Base-by-base conservation (phyloP, 1,140 invertebrate genomes). In the Babylonia areolata region DNA sequence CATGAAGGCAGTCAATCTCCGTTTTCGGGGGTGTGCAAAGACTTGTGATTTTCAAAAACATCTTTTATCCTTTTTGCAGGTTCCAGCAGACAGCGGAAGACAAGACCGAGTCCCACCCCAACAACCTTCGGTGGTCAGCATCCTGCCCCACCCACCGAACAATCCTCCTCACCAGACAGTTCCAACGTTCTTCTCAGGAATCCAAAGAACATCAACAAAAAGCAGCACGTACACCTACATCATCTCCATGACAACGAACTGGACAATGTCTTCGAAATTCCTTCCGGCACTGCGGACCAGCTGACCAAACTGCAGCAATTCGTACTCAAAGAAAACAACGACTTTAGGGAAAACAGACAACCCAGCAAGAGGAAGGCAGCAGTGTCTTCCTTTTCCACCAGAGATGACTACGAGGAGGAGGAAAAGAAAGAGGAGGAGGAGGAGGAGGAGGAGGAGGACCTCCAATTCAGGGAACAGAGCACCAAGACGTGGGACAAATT, bases 251-350 rank as follows among this genome's bases (percentile, higher is more conserved):
- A 46, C 82, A 46, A 75, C 2, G 69, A 84, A 33, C 33, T 23
- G 28, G 69, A 46, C 64, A 84, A 20, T 77, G 40, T 77, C 40
- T 23, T 77, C 15, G 35, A 77, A 77, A 37, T 28, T 42, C 39
- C 75, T 77, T 77, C 75, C 17, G 3, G 6, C n/a, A 3, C 82
- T 46, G 82, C 11, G 37, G 82, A 84, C 39, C 82, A 73, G 58
- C 35, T 83, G 81, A 83, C 81, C 58, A 83, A 71, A 64, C 58
- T 83, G 15, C 54, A 83, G 58, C 54, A 71, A 35, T 69, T 71
- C n/a, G 9, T 83, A 35, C 81, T 83, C 54, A 69, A 64, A 58
- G 64, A 64, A 37, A 69, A 39, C 58, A 71, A 40, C 28, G 81
- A 83, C 81, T 64, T 83, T 58, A 83, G 54, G 54, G 81, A 83